Conservation (phyloP, 1,140 invertebrate genomes). For the Drosophila pallidifrons region DNA sequence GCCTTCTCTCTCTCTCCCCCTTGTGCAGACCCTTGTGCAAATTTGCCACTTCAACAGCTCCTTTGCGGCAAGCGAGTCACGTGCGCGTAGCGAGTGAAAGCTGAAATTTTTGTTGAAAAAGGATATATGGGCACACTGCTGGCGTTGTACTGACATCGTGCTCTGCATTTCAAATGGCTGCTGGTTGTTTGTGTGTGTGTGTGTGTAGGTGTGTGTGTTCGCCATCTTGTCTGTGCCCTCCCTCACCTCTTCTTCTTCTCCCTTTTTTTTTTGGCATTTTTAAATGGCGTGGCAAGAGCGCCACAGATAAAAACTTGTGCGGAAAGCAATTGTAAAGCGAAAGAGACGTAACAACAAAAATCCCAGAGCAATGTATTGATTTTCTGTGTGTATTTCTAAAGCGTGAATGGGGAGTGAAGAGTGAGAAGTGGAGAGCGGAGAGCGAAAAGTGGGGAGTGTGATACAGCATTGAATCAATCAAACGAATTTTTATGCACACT, state of each 20-base stretch:
- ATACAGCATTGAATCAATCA: constrained; percentile 46
- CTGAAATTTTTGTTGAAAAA: constrained; percentile 80
- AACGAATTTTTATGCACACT: constrained; percentile 37
- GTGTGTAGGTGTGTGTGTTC: constrained; percentile 45
- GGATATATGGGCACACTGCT: constrained; percentile 79
- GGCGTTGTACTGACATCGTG: constrained; percentile 72
- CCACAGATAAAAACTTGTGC: constrained; percentile 37
- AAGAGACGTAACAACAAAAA: constrained; percentile 24
- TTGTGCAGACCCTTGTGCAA: constrained; percentile 58
- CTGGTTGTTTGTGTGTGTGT: constrained; percentile 1
- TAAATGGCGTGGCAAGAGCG: constrained; percentile 68
- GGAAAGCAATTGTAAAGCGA: constrained; percentile 24
- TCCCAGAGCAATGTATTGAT: constrained; percentile 52
- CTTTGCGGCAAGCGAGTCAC: constrained; percentile 78
- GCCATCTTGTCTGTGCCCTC: constrained; percentile 63
- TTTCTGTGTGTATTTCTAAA: constrained; percentile 38
- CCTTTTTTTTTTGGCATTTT: constrained; percentile 14
- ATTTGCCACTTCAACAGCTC: constrained; percentile 85
- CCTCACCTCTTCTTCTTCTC: neutral
- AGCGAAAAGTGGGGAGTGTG: constrained; percentile 15
- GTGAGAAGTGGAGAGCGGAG: neutral
- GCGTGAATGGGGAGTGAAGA: constrained; percentile 14
- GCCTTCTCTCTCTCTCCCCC: neutral
- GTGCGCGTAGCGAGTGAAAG: constrained; percentile 79
- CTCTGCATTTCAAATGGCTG: constrained; percentile 61